Conservation (phyloP, 1,140 invertebrate species). For the Galleria mellonella region DNA sequence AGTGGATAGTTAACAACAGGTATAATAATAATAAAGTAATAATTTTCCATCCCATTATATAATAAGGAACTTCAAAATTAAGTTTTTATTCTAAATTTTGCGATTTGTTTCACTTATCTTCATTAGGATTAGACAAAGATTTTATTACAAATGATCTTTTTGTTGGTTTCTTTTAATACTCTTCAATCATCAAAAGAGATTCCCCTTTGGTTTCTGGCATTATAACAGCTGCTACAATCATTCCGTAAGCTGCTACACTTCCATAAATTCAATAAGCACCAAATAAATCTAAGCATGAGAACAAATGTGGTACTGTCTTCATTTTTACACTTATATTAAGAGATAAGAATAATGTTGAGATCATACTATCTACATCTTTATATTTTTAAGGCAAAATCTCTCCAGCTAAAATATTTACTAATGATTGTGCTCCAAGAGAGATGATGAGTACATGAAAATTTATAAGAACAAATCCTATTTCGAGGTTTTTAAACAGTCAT, state of each 20-base stretch:
- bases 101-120: too few species aligned
- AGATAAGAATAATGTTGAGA: conserved; percentile 22
- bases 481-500: conserved; percentile 3
- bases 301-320: conserved; percentile 20
- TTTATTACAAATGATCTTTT: too few species aligned
- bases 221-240: conserved; percentile 12
- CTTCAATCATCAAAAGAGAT: conserved; percentile 33
- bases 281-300: conserved; percentile 11
- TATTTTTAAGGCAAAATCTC: conserved; percentile 28
- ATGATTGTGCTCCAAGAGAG: conserved; percentile 19
- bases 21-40: too few species aligned
- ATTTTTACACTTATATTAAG: conserved; percentile 14
- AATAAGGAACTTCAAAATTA: too few species aligned
- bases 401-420: conserved; percentile 24
- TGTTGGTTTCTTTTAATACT: not conserved
- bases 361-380: conserved; percentile 20
- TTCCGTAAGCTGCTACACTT: conserved; percentile 11
- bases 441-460: conserved; percentile 21
- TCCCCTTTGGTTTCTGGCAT: conserved; percentile 34
- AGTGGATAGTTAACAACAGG: too few species aligned
- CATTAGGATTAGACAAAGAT: too few species aligned
- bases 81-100: too few species aligned
- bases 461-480: conserved; percentile 16
- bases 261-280: conserved; percentile 21
- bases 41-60: too few species aligned